A percentile compares a stretch with the other conserved stretches of the same genome.
phyloP scores from a whole-genome alignment of 2,888 invertebrate genomes.

The Margaritifera margaritifera region DNA sequence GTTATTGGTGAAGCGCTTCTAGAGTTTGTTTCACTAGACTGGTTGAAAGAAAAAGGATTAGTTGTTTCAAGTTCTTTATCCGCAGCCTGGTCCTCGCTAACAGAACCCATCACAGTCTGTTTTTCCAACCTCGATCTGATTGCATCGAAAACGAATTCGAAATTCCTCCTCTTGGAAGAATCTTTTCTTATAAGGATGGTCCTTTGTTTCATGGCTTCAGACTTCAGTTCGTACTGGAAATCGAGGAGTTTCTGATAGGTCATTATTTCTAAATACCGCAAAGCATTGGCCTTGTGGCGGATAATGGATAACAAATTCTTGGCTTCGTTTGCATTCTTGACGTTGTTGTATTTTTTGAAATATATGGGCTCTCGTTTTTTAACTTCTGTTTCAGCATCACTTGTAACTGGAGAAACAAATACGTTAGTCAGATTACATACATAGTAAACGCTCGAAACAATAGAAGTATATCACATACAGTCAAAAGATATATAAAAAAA shows the following conservation, averaged over 20 bases:
- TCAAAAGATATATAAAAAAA: not conserved
- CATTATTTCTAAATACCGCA: slow-evolving; percentile 45
- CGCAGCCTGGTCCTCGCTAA: no score
- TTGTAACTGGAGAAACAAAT: slow-evolving; percentile 30
- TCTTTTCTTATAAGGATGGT: slow-evolving; percentile 14
- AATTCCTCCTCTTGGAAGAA: no score
- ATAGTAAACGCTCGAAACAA: not conserved
- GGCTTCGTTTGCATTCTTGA: slow-evolving; percentile 37
- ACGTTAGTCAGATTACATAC: not conserved
- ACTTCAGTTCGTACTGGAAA: slow-evolving; percentile 19
- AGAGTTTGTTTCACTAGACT: no score
- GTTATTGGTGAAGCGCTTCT: no score
- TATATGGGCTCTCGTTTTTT: slow-evolving; percentile 39
- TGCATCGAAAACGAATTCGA: no score
- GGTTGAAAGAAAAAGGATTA: no score
- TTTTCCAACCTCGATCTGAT: no score
- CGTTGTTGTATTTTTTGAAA: slow-evolving; percentile 42
- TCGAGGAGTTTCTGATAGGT: slow-evolving; percentile 26
- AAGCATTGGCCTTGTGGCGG: slow-evolving; percentile 35
- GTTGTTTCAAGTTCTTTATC: no score
- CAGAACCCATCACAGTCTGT: no score
- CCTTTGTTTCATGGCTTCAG: slow-evolving; percentile 11
- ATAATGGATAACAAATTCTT: slow-evolving; percentile 30
- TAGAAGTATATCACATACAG: not conserved
- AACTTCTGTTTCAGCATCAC: slow-evolving; percentile 29